A percentile compares a stretch with the other conserved stretches of the same genome.
Evolutionary conservation across 2,888 invertebrate genomes (phyloP).

Genomic region (Drosophila sordidula): DNA sequence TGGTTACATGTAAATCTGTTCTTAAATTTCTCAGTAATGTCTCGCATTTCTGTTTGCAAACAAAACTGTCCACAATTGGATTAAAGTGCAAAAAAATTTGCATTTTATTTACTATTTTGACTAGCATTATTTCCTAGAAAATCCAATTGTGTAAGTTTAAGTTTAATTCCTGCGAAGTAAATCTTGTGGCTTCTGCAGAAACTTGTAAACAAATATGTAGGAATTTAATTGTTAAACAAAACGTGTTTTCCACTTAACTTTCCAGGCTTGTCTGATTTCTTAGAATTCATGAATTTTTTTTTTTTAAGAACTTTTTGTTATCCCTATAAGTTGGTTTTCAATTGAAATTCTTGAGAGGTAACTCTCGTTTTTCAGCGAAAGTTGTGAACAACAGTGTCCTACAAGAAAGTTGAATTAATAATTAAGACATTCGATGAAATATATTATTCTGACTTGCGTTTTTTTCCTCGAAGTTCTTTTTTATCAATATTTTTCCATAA

Average conservation of each 20-base stretch:
- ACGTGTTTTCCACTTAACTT: slow-evolving; percentile 1
- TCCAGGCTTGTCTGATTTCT: neutral
- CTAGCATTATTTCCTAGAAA: neutral
- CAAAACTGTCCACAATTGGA: neutral
- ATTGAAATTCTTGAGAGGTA: neutral
- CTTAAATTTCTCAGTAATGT: slow-evolving; percentile 1
- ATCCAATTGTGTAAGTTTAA: too few species aligned
- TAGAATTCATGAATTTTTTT: neutral
- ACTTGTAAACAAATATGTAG: neutral
- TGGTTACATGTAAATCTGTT: too few species aligned
- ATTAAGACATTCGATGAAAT: neutral
- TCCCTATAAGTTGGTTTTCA: neutral
- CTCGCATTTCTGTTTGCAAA: neutral
- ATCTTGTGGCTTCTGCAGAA: neutral
- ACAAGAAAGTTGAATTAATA: neutral
- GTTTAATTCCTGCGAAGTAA: neutral
- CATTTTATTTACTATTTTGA: slow-evolving; percentile 6
- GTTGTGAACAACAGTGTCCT: neutral
- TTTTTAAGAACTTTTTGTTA: too few species aligned
- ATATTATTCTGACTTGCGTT: neutral
- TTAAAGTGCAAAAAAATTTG: neutral
- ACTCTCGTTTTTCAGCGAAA: too few species aligned
- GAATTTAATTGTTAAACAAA: neutral
- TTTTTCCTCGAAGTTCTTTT: neutral
- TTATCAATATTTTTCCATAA: neutral